Conservation (phyloP, 2,888 invertebrate genomes). For the Poecilobothrus nobilitatus region DNA sequence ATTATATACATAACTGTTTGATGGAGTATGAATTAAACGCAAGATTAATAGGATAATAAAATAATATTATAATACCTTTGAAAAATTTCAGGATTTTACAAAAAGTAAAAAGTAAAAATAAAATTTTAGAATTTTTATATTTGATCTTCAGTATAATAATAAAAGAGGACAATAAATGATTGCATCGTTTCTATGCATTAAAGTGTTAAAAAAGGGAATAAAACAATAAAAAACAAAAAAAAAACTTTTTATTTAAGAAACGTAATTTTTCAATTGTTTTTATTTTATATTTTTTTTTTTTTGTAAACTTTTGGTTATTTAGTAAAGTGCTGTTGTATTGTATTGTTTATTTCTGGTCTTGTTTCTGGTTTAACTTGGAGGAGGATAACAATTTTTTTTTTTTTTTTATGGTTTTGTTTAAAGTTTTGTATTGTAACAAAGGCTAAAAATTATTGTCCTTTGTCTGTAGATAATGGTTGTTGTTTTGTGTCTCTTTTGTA, state of each 20-base stretch:
- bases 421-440: too few species aligned
- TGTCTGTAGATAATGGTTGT: too few species aligned
- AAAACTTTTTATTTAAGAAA: neutral
- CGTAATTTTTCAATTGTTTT: neutral
- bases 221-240: neutral
- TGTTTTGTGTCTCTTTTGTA: too few species aligned
- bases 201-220: neutral
- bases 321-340: neutral
- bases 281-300: neutral
- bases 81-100: neutral
- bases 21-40: too few species aligned
- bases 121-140: neutral
- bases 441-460: too few species aligned
- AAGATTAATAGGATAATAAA: too few species aligned
- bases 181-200: neutral
- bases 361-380: too few species aligned
- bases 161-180: neutral
- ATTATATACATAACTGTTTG: too few species aligned
- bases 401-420: too few species aligned
- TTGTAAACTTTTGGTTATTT: neutral
- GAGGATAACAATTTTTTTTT: too few species aligned
- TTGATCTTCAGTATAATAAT: neutral
- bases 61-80: too few species aligned
- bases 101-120: neutral
- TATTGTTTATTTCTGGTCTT: neutral